These are phyloP conservation scores for Halocynthia roretzi DNA, from an alignment of 23 tunicate species.

Conservation along the genomic window DNA sequence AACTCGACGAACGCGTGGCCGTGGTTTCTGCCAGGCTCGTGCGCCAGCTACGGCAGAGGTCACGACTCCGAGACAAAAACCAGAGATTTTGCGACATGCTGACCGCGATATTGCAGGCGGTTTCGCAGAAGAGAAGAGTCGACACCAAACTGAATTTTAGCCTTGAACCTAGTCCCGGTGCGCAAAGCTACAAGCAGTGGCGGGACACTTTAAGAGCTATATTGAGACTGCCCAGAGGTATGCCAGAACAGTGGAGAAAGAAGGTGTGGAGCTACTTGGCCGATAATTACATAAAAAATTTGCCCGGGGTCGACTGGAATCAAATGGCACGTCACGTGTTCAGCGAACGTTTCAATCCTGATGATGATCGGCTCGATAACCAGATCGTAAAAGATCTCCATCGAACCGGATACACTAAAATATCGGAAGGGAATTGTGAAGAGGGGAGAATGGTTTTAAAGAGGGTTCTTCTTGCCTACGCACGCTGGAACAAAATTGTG, in stretches of 20 bases:
- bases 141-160: slow-evolving; percentile 70
- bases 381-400: slow-evolving; percentile 98
- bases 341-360: slow-evolving; percentile 62
- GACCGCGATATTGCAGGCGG: slow-evolving; percentile 88
- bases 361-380: slow-evolving; percentile 90
- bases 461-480: slow-evolving; percentile 87
- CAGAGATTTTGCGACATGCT: slow-evolving; percentile 73
- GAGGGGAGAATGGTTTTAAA: slow-evolving; percentile 77
- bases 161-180: slow-evolving; percentile 55
- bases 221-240: slow-evolving; percentile 57
- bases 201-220: slow-evolving; percentile 80
- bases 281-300: slow-evolving; percentile 59
- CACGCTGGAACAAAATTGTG: slow-evolving; percentile 82
- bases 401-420: slow-evolving; percentile 80
- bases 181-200: slow-evolving; percentile 85
- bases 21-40: slow-evolving; percentile 87
- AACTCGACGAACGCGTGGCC: slow-evolving; percentile 48
- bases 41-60: slow-evolving; percentile 73
- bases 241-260: slow-evolving; percentile 88
- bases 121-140: slow-evolving; percentile 67
- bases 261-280: slow-evolving; percentile 72
- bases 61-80: slow-evolving; percentile 71
- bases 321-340: slow-evolving; percentile 38
- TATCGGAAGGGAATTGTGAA: slow-evolving; percentile 30
- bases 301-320: slow-evolving; percentile 13